Percentiles rank a stretch among this genome's conserved stretches.
Conservation (phyloP, 2,888 invertebrate genomes). For the Limnephilus auricula region DNA sequence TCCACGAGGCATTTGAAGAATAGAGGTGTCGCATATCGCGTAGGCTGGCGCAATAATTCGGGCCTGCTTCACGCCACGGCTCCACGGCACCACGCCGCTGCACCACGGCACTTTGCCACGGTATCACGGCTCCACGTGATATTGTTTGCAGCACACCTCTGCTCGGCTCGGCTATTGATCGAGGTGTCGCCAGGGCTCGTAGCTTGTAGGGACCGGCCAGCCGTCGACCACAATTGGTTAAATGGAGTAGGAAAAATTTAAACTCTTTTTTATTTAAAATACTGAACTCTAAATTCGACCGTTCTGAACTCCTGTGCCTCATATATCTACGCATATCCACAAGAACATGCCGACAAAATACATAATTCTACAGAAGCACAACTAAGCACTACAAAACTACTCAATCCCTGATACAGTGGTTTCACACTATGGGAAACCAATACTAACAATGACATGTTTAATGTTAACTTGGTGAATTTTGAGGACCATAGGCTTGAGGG, state of each 20-base stretch:
- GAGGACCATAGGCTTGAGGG: too few species aligned
- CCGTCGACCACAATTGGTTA: conserved; percentile 33
- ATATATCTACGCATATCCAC: too few species aligned
- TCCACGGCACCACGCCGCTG: neutral
- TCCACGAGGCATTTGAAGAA: neutral
- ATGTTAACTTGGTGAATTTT: too few species aligned
- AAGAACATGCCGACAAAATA: too few species aligned
- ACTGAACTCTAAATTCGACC: too few species aligned
- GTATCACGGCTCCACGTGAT: conserved; percentile 25
- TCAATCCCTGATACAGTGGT: too few species aligned
- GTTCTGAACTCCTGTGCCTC: too few species aligned
- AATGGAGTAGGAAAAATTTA: neutral
- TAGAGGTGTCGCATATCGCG: neutral
- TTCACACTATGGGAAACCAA: too few species aligned
- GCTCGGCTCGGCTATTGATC: conserved; percentile 62
- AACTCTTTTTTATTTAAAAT: too few species aligned
- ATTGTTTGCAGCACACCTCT: conserved; percentile 45
- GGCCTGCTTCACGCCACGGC: neutral
- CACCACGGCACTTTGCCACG: neutral
- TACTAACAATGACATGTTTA: too few species aligned
- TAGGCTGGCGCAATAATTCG: conserved; percentile 37
- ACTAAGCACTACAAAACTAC: too few species aligned
- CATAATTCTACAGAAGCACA: too few species aligned
- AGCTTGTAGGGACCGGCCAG: conserved; percentile 48
- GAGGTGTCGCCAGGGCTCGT: conserved; percentile 62